phyloP scores from a whole-genome alignment of 2,113 vertebrate genomes.

The Phoenicopterus ruber region DNA sequence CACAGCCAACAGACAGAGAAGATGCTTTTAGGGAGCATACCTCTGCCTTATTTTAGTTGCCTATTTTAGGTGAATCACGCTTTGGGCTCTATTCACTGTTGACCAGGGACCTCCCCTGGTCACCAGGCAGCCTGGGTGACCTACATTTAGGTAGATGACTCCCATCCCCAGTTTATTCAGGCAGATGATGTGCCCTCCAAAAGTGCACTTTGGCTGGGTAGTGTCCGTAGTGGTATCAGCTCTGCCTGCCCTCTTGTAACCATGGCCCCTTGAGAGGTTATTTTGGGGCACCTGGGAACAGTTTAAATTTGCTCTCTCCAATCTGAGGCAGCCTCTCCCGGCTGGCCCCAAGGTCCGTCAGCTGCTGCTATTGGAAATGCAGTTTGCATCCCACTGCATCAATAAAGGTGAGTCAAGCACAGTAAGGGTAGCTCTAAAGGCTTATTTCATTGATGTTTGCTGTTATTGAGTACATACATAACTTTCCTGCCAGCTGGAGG shows the following conservation, averaged over 20 bases:
- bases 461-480: conserved; percentile 33
- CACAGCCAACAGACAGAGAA: neutral
- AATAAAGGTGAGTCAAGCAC: conserved; percentile 33
- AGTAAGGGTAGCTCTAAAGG: conserved; percentile 2
- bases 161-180: neutral
- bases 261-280: neutral
- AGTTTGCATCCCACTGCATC: conserved; percentile 11
- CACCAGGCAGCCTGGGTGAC: neutral
- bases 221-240: rapidly evolving
- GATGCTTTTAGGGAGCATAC: neutral
- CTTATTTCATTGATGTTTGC: conserved; percentile 40
- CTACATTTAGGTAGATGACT: neutral
- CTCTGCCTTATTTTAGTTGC: neutral
- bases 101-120: neutral
- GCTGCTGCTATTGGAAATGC: neutral
- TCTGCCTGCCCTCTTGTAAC: neutral
- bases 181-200: neutral
- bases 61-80: neutral
- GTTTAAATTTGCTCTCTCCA: neutral
- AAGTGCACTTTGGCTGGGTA: neutral
- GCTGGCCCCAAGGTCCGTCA: neutral
- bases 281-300: neutral
- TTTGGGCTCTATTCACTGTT: neutral
- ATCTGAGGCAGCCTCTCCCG: neutral
- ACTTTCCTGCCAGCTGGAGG: conserved; percentile 15